phyloP scores from a whole-genome alignment of 2,888 invertebrate genomes.

The Miltochrista miniata region DNA sequence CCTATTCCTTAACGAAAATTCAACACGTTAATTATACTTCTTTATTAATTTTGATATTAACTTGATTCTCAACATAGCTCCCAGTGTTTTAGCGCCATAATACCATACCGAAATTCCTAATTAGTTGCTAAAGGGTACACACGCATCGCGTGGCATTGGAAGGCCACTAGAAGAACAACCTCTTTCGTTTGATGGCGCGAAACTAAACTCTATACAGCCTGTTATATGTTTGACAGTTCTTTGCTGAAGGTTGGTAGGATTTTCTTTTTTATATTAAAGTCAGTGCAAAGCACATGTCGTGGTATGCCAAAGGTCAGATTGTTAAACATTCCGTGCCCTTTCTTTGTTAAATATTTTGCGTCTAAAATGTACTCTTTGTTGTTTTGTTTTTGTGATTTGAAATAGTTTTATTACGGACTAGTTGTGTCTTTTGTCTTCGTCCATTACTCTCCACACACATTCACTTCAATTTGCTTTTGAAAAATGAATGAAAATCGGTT shows the following conservation, averaged over 20 bases:
- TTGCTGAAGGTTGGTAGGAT: conserved; percentile 19
- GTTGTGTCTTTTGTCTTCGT: too few relatives aligned
- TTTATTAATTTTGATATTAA: conserved; percentile 34
- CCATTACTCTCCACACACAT: too few relatives aligned
- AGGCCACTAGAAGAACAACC: conserved; percentile 45
- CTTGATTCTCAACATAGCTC: conserved; percentile 31
- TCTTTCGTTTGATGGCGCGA: conserved; percentile 17
- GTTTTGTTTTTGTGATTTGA: not conserved
- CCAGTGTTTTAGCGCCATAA: conserved; percentile 28
- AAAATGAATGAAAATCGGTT: too few relatives aligned
- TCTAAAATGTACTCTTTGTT: conserved; percentile 4
- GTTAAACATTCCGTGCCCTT: conserved; percentile 40
- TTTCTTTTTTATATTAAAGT: conserved; percentile 40
- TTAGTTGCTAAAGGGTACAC: conserved; percentile 59
- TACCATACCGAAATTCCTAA: conserved; percentile 48
- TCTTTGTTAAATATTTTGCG: conserved; percentile 28
- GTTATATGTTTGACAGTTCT: conserved; percentile 32
- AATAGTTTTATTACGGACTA: not conserved
- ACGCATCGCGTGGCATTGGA: conserved; percentile 53
- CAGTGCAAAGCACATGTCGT: conserved; percentile 50
- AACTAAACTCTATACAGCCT: conserved; percentile 23
- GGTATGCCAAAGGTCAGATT: conserved; percentile 68
- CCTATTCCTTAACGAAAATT: conserved; percentile 11
- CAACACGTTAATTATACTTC: conserved; percentile 18
- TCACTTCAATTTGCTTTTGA: too few relatives aligned